A percentile compares a stretch with the other conserved stretches of the same genome.
phyloP scores from a whole-genome alignment of 2,888 invertebrate species.

The Cephus rjabovi region DNA sequence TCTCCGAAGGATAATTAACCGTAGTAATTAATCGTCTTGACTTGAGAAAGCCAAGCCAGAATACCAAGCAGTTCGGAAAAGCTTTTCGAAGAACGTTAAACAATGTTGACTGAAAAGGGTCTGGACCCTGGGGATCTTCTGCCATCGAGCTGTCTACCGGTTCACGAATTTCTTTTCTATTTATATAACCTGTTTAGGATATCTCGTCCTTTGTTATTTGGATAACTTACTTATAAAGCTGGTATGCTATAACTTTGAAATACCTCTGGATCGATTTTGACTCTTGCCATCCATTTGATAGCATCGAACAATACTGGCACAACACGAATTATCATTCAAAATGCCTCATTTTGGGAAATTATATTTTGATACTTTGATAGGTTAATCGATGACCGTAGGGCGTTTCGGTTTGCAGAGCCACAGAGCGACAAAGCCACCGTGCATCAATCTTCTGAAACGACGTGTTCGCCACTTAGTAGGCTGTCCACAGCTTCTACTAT shows the following conservation, averaged over 20 bases:
- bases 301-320: neutral
- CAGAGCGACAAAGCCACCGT: constrained; percentile 30
- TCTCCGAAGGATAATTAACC: constrained; percentile 58
- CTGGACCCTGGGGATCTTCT: neutral
- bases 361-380: constrained; percentile 36
- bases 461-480: constrained; percentile 36
- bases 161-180: neutral
- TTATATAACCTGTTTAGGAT: neutral
- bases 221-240: neutral
- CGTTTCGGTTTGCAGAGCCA: constrained; percentile 15
- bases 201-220: neutral
- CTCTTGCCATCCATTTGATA: neutral
- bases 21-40: constrained; percentile 56
- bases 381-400: constrained; percentile 30
- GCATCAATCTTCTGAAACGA: constrained; percentile 47
- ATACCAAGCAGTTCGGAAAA: constrained; percentile 47
- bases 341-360: constrained; percentile 15
- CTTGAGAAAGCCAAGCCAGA: constrained; percentile 42
- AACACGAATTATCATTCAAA: neutral
- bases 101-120: constrained; percentile 5
- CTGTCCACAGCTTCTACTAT: constrained; percentile 32
- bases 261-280: neutral
- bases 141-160: neutral
- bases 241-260: neutral
- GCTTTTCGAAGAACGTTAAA: constrained; percentile 28